phyloP scores from a whole-genome alignment of 1,140 invertebrate genomes.

The Drosophila bifasciata region DNA sequence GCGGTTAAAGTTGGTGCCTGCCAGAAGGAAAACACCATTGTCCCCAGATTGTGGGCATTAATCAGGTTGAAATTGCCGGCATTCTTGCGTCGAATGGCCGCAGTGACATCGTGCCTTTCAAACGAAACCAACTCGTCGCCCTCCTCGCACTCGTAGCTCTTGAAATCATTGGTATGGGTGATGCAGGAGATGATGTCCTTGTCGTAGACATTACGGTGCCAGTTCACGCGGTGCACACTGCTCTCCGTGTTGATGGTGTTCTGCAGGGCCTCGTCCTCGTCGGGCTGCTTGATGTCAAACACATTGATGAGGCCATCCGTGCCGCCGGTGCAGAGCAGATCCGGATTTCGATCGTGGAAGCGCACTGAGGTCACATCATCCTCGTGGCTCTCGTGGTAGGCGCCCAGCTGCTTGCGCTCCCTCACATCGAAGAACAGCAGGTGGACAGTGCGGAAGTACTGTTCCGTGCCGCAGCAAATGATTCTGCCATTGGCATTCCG shows the following conservation, averaged over 20 bases:
- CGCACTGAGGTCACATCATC: constrained; percentile 93
- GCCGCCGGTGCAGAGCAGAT: constrained; percentile 90
- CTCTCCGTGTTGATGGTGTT: constrained; percentile 93
- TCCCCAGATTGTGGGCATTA: constrained; percentile 84
- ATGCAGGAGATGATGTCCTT: constrained; percentile 86
- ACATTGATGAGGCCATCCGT: constrained; percentile 94
- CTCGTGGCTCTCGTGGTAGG: constrained; percentile 93
- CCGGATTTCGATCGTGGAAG: constrained; percentile 90
- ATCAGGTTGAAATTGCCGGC: constrained; percentile 89
- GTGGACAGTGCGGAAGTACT: constrained; percentile 89
- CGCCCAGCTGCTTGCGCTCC: constrained; percentile 88
- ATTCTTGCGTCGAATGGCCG: constrained; percentile 85
- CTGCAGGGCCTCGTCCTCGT: constrained; percentile 92
- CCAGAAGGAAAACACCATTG: constrained; percentile 86
- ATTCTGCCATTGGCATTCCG: constrained; percentile 89
- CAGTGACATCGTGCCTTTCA: constrained; percentile 85
- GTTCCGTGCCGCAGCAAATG: constrained; percentile 91
- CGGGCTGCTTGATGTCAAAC: constrained; percentile 90
- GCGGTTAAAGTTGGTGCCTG: constrained; percentile 86
- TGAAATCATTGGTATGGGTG: constrained; percentile 89
- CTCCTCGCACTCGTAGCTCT: constrained; percentile 88
- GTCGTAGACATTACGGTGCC: constrained; percentile 85
- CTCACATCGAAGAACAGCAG: constrained; percentile 94
- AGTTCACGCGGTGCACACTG: constrained; percentile 88
- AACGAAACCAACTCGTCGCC: constrained; percentile 86